Conservation (phyloP, 1,140 invertebrate genomes). For the Teleopsis dalmanni region DNA sequence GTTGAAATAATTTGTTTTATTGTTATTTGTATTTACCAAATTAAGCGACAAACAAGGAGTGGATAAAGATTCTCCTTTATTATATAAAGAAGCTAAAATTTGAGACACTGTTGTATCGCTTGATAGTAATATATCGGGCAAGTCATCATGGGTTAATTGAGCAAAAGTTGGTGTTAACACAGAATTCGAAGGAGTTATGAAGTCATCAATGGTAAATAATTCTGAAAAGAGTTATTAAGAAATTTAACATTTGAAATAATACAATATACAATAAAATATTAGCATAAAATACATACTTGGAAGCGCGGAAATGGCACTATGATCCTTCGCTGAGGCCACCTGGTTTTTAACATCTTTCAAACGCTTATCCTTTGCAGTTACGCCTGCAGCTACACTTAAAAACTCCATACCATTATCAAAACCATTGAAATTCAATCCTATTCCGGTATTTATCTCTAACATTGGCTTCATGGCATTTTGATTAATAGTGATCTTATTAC, state of each 20-base stretch:
- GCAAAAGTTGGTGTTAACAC: constrained; percentile 14
- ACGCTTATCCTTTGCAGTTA: constrained; percentile 75
- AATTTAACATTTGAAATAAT: neutral
- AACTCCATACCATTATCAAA: constrained; percentile 29
- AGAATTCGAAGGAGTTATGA: constrained; percentile 24
- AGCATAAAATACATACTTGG: neutral
- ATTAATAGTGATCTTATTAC: neutral
- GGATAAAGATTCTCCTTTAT: constrained; percentile 50
- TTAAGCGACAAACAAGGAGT: constrained; percentile 50
- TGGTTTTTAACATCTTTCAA: constrained; percentile 66
- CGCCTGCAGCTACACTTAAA: constrained; percentile 70
- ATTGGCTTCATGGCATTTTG: constrained; percentile 13
- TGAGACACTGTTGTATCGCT: constrained; percentile 56
- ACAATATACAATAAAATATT: constrained; percentile 2
- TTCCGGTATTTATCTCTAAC: constrained; percentile 6
- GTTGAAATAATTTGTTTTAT: neutral
- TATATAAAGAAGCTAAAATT: constrained; percentile 51
- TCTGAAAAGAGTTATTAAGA: constrained; percentile 13
- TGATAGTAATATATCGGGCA: constrained; percentile 48
- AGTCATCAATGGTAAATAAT: constrained; percentile 34
- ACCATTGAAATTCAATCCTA: constrained; percentile 14
- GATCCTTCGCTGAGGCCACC: constrained; percentile 26
- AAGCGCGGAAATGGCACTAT: neutral
- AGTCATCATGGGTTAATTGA: constrained; percentile 41
- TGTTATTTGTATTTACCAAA: constrained; percentile 14